Evolutionary conservation across 2,888 invertebrate genomes (phyloP).

Genomic region (Apantesis nais): DNA sequence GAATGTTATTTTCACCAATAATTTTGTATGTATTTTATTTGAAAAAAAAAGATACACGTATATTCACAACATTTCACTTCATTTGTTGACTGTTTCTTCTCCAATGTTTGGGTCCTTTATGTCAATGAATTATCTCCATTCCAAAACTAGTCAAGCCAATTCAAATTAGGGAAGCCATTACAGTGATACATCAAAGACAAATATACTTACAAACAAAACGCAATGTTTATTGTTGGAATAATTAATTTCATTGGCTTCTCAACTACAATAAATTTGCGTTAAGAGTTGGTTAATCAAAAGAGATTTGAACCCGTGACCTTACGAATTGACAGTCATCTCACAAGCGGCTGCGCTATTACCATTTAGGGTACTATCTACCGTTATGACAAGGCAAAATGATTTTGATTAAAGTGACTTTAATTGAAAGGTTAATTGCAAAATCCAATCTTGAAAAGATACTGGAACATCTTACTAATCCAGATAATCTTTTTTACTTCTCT

Average conservation of each 20-base stretch:
- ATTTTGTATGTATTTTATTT: too few relatives aligned
- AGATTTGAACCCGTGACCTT: slow-evolving; percentile 10
- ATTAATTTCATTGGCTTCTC: neutral
- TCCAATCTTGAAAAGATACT: neutral
- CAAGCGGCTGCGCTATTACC: neutral
- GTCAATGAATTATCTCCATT: neutral
- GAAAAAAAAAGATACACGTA: too few relatives aligned
- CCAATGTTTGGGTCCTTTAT: neutral
- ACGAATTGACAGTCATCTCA: slow-evolving; percentile 8
- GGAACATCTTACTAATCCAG: neutral
- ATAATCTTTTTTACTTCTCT: too few relatives aligned
- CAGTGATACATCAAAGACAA: neutral
- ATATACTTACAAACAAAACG: neutral
- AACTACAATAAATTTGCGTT: neutral
- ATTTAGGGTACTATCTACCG: neutral
- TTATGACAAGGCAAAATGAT: neutral
- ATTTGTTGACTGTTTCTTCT: neutral
- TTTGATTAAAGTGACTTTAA: neutral
- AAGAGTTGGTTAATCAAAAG: neutral
- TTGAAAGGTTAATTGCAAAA: neutral
- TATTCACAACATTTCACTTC: too few relatives aligned
- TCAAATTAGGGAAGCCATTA: neutral
- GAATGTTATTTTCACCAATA: too few relatives aligned
- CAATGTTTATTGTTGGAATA: neutral
- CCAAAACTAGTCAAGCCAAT: neutral